These are phyloP conservation scores for Drosophila auraria DNA, from an alignment of 1,140 invertebrate species.

Conservation along the genomic window DNA sequence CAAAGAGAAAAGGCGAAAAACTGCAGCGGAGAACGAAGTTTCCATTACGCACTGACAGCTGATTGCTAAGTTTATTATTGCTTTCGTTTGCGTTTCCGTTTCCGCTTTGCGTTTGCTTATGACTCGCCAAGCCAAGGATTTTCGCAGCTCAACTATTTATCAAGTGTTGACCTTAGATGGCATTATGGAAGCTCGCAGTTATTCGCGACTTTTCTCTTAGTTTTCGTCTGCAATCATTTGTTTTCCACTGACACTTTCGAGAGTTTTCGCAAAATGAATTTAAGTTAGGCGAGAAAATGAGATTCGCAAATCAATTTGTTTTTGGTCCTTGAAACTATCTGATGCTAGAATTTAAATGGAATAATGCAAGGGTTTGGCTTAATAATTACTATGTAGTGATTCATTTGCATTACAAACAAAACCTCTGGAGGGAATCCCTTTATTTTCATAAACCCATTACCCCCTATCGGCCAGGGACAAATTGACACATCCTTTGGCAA, in stretches of 20 bases:
- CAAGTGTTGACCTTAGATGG: slow-evolving; percentile 60
- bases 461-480: slow-evolving; percentile 48
- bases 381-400: not conserved
- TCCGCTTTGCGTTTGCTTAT: slow-evolving; percentile 53
- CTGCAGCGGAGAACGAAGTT: slow-evolving; percentile 39
- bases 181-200: slow-evolving; percentile 31
- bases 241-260: slow-evolving; percentile 45
- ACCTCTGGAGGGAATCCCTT: not conserved
- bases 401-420: slow-evolving; percentile 13
- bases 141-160: slow-evolving; percentile 53
- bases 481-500: slow-evolving; percentile 66
- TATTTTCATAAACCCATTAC: slow-evolving; percentile 46
- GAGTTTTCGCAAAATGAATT: slow-evolving; percentile 30
- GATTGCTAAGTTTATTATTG: slow-evolving; percentile 68
- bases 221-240: slow-evolving; percentile 49
- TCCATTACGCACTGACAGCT: slow-evolving; percentile 67
- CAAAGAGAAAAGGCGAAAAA: not conserved
- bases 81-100: slow-evolving; percentile 46
- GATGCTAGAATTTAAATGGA: not conserved
- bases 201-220: slow-evolving; percentile 13
- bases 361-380: too few species aligned
- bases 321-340: not conserved
- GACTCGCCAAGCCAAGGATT: slow-evolving; percentile 51
- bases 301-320: slow-evolving; percentile 36
- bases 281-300: slow-evolving; percentile 26